Evolutionary conservation across 1,140 invertebrate genomes (phyloP).

Genomic region (Phenacoccus solenopsis): DNA sequence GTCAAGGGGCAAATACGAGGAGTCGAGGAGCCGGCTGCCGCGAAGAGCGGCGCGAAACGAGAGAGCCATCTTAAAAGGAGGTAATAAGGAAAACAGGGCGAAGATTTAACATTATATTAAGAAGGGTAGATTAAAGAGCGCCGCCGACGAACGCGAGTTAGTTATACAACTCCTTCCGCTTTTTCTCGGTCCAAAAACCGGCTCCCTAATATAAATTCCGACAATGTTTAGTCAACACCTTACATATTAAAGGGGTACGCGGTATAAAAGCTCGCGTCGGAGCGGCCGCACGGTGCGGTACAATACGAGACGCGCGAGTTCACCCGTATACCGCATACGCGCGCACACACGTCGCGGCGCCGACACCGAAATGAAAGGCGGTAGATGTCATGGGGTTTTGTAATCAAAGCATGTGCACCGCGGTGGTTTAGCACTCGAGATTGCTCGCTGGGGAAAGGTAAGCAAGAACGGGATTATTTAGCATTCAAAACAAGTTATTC

Average conservation of each 20-base stretch:
- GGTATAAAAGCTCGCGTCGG: neutral
- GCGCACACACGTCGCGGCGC: no score
- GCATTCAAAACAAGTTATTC: slow-evolving; percentile 18
- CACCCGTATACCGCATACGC: no score
- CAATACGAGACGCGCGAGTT: no score
- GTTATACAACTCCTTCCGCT: neutral
- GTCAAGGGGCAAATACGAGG: no score
- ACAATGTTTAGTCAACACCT: slow-evolving; percentile 15
- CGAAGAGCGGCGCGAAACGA: neutral
- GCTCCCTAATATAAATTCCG: slow-evolving; percentile 7
- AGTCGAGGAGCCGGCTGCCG: no score
- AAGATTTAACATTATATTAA: slow-evolving; percentile 9
- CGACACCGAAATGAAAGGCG: neutral
- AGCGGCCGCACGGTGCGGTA: neutral
- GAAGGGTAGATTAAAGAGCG: slow-evolving; percentile 10
- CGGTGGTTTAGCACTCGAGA: slow-evolving; percentile 9
- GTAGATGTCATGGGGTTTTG: slow-evolving; percentile 5
- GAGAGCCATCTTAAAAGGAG: neutral
- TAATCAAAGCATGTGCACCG: slow-evolving; percentile 13
- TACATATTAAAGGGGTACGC: neutral
- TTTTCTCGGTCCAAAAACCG: neutral
- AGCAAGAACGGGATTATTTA: slow-evolving; percentile 6
- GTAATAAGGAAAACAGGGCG: slow-evolving; percentile 6
- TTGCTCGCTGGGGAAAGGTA: slow-evolving; percentile 13
- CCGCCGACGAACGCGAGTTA: neutral